phyloP scores from a whole-genome alignment of 2,888 invertebrate genomes.

The Nymphalis c-album region DNA sequence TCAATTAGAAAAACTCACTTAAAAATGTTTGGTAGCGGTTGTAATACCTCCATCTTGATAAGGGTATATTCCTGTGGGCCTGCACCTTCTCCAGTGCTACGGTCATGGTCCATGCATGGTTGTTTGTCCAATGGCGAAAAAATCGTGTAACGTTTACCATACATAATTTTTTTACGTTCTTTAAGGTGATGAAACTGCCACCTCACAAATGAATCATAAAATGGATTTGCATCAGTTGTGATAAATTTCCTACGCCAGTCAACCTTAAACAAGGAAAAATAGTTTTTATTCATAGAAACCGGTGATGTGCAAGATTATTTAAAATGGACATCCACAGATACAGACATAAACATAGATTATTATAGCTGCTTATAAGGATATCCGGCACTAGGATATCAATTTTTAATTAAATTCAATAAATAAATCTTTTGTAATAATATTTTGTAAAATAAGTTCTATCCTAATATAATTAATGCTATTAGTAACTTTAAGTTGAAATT shows the following conservation, averaged over 20 bases:
- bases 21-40: conserved; percentile 87
- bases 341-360: too few species aligned
- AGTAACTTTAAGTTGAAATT: background rate
- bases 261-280: conserved; percentile 69
- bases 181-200: conserved; percentile 97
- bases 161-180: conserved; percentile 93
- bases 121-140: conserved; percentile 98
- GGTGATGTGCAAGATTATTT: too few species aligned
- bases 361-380: too few species aligned
- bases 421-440: background rate
- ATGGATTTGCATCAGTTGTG: conserved; percentile 98
- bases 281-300: too few species aligned
- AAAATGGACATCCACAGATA: too few species aligned
- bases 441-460: too few species aligned
- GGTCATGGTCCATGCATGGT: conserved; percentile 99
- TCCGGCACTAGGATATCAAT: background rate
- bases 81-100: conserved; percentile 97
- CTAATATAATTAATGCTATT: background rate
- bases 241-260: conserved; percentile 99
- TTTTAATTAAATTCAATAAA: background rate
- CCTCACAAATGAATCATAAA: conserved; percentile 97
- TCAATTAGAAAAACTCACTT: conserved; percentile 69
- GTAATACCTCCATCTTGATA: conserved; percentile 92
- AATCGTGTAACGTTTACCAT: conserved; percentile 98
- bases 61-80: conserved; percentile 99